A percentile compares a stretch with the other conserved stretches of the same genome.
These are phyloP conservation scores for Jacana jacana DNA, from an alignment of 2,113 vertebrate species.

Conservation along the genomic window DNA sequence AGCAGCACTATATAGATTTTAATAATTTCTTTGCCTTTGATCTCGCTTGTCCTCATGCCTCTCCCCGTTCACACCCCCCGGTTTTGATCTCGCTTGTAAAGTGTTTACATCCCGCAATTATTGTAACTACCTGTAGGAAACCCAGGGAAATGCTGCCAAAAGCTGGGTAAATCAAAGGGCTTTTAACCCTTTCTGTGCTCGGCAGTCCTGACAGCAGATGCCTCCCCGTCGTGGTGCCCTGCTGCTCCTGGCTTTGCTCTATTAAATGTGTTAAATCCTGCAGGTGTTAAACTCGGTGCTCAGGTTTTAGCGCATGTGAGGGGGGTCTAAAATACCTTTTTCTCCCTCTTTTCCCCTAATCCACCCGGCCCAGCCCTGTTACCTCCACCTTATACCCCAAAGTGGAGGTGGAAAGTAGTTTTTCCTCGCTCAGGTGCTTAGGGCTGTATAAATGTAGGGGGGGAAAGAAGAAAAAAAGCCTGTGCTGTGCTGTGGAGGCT, in stretches of 20 bases:
- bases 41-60: neutral
- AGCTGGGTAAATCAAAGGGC: neutral
- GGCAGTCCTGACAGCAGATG: neutral
- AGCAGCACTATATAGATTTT: neutral
- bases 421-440: neutral
- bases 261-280: neutral
- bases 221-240: neutral
- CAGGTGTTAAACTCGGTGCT: neutral
- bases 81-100: constrained; percentile 29
- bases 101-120: constrained; percentile 37
- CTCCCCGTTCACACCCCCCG: neutral
- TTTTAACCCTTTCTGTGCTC: constrained; percentile 30
- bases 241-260: neutral
- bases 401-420: neutral
- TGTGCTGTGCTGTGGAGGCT: neutral
- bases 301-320: accelerated
- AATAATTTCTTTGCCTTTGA: constrained; percentile 4
- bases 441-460: neutral
- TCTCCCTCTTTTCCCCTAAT: neutral
- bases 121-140: constrained; percentile 51
- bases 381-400: neutral
- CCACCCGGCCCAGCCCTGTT: neutral
- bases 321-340: neutral
- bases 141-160: neutral
- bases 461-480: neutral